Base-by-base conservation (phyloP, 2,113 vertebrate species). In the Vimba vimba region DNA sequence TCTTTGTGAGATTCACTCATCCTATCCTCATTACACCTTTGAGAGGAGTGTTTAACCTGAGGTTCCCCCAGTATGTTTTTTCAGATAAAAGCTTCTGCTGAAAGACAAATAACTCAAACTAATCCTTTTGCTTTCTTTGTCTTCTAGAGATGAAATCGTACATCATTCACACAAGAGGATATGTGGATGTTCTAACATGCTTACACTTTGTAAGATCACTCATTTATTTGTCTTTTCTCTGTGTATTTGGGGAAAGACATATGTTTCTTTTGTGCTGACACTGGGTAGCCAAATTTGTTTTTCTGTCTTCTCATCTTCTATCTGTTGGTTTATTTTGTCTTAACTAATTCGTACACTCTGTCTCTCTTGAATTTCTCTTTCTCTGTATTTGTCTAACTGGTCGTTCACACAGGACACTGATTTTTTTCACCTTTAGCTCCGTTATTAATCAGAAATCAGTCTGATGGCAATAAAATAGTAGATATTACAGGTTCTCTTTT, bases 11-110 rank as follows among this genome's bases (percentile, higher is more conserved):
- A 25, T 82, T 68, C 25, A 33, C 62, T 47, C 2, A 17, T 25
- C 13, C 23, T 47, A 17, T 47, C 62, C 45, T 68, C 50, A 36
- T 23, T 82, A 47, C 36, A 82, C 11, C 43, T 30, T 50, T 23
- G 17, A 50, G 23, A 59, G 1, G 55, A 27, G 19, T n/a, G 62
- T 30, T 68, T 69, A 52, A 52, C 62, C 60, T 30, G 17, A 82
- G 11, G 25, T 52, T 50, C 15, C 10, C 50, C 45, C 45, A n/a
- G 60, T 27, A 47, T 3, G 36, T 33, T 80, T 64, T 43, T 30
- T 64, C 66, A 80, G 59, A 64, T 80, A 80, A 80, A 80, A 80
- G 36, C 79, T 45, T 80, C 8, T 45, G 39, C 59, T 64, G n/a
- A 80, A 80, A 80, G 79, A 80, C 59, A 45, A 68, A 52, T 52